Evolutionary conservation across 1,140 invertebrate species (phyloP), one percentile per base, ranked within the genome.

Genomic region (Epicauta chinensis): DNA sequence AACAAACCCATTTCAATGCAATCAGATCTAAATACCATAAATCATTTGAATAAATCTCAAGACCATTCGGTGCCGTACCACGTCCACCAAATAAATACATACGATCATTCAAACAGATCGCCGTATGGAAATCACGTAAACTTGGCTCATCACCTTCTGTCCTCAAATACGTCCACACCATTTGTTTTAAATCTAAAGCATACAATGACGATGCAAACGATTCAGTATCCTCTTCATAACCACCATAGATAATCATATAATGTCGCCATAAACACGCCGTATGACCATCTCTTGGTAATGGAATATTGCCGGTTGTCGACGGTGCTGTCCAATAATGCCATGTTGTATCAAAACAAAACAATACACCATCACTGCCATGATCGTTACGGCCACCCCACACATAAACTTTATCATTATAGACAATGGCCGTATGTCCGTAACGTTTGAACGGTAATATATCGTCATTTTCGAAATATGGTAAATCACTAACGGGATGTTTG

Each of bases 311-410:
- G 3, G 71, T 72, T 0, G 84, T 81, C 53, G 62, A 23, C 7
- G 87, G 83, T 30, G 71, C 73, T 23, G 70, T 80, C 91, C 90
- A 93, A 54, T 72, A 75, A 13, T 79, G 70, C 23, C 73, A 81
- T 59, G 74, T 81, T n/a, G 84, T 84, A 73, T 92, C 81, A 69
- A 89, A 93, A 62, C 81, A 82, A 59, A 82, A 93, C 0, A 96
- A 70, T 29, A 76, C 78, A 64, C 87, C 84, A 73, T 88, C 92
- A 2, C 87, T 81, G 41, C 79, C 78, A 60, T 81, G 75, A 68
- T 94, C 91, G 70, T 94, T 94, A 43, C 92, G 75, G 0, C 93
- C 92, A 46, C 93, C 93, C 89, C 90, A 96, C 39, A 96, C 79
- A 62, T 87, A 95, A 41, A 88, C 81, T 67, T 82, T 82, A 15